Evolutionary conservation across 2,888 invertebrate species (phyloP).

Genomic region (Bombylius discolor): DNA sequence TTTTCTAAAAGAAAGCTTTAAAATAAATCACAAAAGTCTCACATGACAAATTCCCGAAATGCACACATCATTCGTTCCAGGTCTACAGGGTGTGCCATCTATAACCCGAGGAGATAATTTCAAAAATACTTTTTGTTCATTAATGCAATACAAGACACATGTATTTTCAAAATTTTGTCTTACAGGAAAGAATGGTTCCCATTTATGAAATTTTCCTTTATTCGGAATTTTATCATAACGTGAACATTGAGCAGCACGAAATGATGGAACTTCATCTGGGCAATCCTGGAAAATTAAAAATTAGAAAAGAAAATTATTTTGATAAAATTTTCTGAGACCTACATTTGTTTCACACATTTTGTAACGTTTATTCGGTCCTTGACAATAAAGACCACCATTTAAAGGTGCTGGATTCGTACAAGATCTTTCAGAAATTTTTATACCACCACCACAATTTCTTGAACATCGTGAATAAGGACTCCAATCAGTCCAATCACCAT

Average conservation of each 20-base stretch:
- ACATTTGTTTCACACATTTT: conserved; percentile 48
- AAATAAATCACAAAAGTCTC: conserved; percentile 19
- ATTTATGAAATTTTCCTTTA: conserved; percentile 36
- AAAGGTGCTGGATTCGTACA: conserved; percentile 51
- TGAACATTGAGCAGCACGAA: conserved; percentile 39
- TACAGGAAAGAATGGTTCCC: conserved; percentile 36
- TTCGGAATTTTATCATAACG: conserved; percentile 37
- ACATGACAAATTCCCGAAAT: conserved; percentile 50
- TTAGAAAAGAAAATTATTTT: not conserved
- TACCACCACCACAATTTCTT: conserved; percentile 51
- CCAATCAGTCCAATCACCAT: conserved; percentile 57
- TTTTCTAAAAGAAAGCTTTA: not conserved
- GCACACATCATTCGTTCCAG: conserved; percentile 49
- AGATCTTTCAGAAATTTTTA: conserved; percentile 42
- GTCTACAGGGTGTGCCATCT: conserved; percentile 51
- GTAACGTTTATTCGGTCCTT: conserved; percentile 46
- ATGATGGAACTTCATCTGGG: conserved; percentile 32
- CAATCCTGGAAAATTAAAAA: conserved; percentile 27
- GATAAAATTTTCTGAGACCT: conserved; percentile 11
- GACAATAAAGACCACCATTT: conserved; percentile 49
- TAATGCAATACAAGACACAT: conserved; percentile 50
- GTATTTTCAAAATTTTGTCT: conserved; percentile 33
- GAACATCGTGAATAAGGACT: conserved; percentile 45
- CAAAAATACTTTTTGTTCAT: conserved; percentile 43
- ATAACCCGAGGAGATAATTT: conserved; percentile 45